Conservation (phyloP, 2,797 vertebrate genomes). For the Aplochiton taeniatus region DNA sequence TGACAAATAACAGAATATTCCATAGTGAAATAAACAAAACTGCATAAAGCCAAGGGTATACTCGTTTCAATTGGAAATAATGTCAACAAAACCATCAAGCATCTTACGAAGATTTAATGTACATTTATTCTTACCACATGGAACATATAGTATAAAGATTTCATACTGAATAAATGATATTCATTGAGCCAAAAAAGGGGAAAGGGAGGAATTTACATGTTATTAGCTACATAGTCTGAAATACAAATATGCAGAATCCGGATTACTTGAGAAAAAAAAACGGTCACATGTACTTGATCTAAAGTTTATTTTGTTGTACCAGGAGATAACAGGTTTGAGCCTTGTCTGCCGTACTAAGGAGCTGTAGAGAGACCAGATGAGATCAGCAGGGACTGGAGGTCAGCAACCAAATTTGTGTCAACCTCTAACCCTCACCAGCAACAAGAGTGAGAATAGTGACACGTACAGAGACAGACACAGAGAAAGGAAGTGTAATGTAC, state of each 20-base stretch:
- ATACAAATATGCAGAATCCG: conserved; percentile 99
- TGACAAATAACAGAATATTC: no score
- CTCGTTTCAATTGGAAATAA: no score
- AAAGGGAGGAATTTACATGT: conserved; percentile 99
- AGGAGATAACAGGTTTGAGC: conserved; percentile 78
- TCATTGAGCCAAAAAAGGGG: conserved; percentile 99
- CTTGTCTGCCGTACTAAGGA: conserved; percentile 74
- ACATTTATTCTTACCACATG: conserved; percentile 99
- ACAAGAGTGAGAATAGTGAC: conserved; percentile 83
- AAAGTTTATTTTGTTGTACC: conserved; percentile 80
- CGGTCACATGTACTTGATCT: conserved; percentile 97
- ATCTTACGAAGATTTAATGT: conserved; percentile 99
- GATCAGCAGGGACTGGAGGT: conserved; percentile 63
- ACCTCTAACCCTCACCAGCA: conserved; percentile 75
- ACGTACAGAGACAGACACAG: conserved; percentile 69
- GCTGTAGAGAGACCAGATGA: conserved; percentile 51
- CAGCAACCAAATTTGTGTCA: conserved; percentile 81
- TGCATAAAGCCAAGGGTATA: no score
- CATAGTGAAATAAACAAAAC: no score
- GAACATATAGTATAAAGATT: conserved; percentile 99
- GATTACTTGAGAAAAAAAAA: conserved; percentile 89
- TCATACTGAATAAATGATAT: conserved; percentile 99
- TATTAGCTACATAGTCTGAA: conserved; percentile 99
- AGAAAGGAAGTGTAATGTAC: conserved; percentile 97
- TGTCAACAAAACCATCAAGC: conserved; percentile 88